A percentile compares a stretch with the other conserved stretches of the same genome.
Conservation (phyloP, 2,888 invertebrate genomes). For the Acleris cristana region DNA sequence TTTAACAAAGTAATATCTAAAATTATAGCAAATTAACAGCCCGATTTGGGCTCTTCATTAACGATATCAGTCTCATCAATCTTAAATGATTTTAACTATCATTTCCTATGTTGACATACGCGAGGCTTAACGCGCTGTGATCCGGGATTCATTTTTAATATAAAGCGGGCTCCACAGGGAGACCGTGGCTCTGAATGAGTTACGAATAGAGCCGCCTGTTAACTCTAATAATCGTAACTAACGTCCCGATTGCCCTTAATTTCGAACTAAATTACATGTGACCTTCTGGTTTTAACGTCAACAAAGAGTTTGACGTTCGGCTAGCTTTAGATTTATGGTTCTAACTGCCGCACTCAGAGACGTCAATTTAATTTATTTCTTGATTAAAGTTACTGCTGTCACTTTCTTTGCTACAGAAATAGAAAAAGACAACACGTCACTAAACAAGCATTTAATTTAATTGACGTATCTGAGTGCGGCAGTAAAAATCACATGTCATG, state of each 20-base stretch:
- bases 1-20: constrained; percentile 38
- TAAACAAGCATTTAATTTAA: too few species aligned
- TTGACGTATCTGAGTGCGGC: too few species aligned
- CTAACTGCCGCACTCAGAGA: too few species aligned
- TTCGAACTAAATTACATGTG: constrained; percentile 20
- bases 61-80: constrained; percentile 32
- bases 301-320: neutral
- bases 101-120: constrained; percentile 34
- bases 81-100: constrained; percentile 37
- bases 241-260: constrained; percentile 25
- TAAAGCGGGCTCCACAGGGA: too few species aligned
- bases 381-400: too few species aligned
- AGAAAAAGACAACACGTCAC: too few species aligned
- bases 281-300: constrained; percentile 1
- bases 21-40: constrained; percentile 46
- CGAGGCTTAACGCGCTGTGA: neutral
- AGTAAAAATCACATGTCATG: too few species aligned
- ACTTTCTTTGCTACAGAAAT: too few species aligned
- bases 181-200: too few species aligned
- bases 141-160: neutral
- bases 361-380: too few species aligned
- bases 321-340: too few species aligned
- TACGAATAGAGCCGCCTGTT: constrained; percentile 1
- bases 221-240: constrained; percentile 21
- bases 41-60: constrained; percentile 35